Evolutionary conservation across 2,888 invertebrate species (phyloP).

Genomic region (Agelastica alni): DNA sequence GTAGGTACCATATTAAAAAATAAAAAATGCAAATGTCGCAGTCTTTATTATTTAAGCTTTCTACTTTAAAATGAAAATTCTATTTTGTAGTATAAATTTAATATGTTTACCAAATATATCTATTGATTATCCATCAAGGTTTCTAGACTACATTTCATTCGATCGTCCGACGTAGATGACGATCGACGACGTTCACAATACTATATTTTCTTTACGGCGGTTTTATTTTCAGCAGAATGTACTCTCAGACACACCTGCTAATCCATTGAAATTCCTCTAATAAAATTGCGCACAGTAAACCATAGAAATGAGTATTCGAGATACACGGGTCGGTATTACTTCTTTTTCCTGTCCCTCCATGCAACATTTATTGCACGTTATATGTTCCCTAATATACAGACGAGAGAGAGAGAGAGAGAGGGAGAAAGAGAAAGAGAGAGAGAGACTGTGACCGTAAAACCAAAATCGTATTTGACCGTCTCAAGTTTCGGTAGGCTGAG

Average conservation of each 20-base stretch:
- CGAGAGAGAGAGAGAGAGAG: too few species aligned
- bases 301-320: slow-evolving; percentile 15
- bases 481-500: slow-evolving; percentile 18
- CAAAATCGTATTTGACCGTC: slow-evolving; percentile 38
- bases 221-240: slow-evolving; percentile 18
- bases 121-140: slow-evolving; percentile 6
- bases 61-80: too few species aligned
- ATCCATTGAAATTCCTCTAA: slow-evolving; percentile 27
- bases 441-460: slow-evolving; percentile 42
- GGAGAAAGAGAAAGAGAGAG: too few species aligned
- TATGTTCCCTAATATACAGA: slow-evolving; percentile 42
- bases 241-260: slow-evolving; percentile 23
- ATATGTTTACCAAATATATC: neutral
- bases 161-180: neutral
- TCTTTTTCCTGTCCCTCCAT: slow-evolving; percentile 31
- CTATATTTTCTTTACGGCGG: neutral
- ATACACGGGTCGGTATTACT: slow-evolving; percentile 13
- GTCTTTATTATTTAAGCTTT: too few species aligned
- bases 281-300: slow-evolving; percentile 33
- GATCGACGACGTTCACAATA: neutral
- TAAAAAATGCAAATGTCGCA: too few species aligned
- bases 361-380: slow-evolving; percentile 45
- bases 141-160: neutral
- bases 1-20: too few species aligned
- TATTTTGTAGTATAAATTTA: too few species aligned